Percentiles rank a stretch among this genome's conserved stretches.
phyloP scores from a whole-genome alignment of 2,888 invertebrate genomes.

The Zonitis immaculata region DNA sequence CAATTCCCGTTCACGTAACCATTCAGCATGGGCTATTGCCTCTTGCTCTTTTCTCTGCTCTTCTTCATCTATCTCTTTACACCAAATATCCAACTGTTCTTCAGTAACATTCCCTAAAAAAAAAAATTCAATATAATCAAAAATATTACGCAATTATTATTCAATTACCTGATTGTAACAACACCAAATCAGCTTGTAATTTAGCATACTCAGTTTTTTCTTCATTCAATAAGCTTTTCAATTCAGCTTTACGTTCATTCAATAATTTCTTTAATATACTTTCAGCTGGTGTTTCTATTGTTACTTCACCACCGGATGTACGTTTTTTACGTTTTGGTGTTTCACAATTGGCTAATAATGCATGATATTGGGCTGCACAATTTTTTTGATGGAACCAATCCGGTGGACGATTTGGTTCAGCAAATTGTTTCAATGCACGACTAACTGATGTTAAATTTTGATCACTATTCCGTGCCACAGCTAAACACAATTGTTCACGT shows the following conservation, averaged over 20 bases:
- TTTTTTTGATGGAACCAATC: constrained; percentile 91
- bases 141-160: too few relatives aligned
- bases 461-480: constrained; percentile 79
- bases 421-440: constrained; percentile 70
- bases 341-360: constrained; percentile 74
- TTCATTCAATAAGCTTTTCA: constrained; percentile 65
- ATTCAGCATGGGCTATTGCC: constrained; percentile 56
- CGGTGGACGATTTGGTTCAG: constrained; percentile 67
- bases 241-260: constrained; percentile 72
- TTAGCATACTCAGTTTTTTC: constrained; percentile 71
- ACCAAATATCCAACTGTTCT: constrained; percentile 69
- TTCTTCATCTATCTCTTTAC: constrained; percentile 68
- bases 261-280: constrained; percentile 71
- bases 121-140: too few relatives aligned
- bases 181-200: constrained; percentile 60
- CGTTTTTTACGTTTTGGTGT: constrained; percentile 81
- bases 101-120: constrained; percentile 55
- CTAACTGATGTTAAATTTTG: constrained; percentile 92
- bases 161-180: constrained; percentile 53
- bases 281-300: constrained; percentile 69
- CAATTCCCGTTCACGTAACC: constrained; percentile 64
- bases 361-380: constrained; percentile 86
- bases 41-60: constrained; percentile 67
- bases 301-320: constrained; percentile 54
- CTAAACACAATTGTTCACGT: constrained; percentile 78